Evolutionary conservation across 2,113 vertebrate genomes (phyloP).

Genomic region (Myotis lucifugus): DNA sequence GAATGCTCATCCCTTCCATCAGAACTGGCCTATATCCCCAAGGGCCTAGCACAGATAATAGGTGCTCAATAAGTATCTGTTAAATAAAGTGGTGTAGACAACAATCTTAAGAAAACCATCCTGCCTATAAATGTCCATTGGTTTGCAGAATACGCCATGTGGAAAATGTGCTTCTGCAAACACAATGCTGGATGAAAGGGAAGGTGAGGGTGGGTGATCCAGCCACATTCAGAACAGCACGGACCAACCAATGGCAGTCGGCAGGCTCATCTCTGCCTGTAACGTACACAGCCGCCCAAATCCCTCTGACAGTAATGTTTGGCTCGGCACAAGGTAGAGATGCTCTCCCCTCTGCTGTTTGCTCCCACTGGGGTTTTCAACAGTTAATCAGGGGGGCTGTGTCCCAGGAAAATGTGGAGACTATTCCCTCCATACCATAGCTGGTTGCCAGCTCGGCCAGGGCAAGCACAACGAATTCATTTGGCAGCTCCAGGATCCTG

Average conservation of each 20-base stretch:
- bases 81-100: neutral
- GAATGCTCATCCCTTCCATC: neutral
- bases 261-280: neutral
- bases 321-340: neutral
- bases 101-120: neutral
- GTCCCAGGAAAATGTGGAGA: neutral
- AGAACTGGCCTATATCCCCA: neutral
- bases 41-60: neutral
- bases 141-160: neutral
- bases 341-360: neutral
- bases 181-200: neutral
- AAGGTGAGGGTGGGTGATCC: neutral
- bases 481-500: conserved; percentile 73
- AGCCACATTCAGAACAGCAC: neutral
- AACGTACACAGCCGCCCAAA: neutral
- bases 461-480: conserved; percentile 71
- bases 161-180: neutral
- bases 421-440: conserved; percentile 39
- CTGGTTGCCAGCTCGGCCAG: conserved; percentile 75
- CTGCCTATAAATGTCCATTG: neutral
- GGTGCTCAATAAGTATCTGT: neutral
- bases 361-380: neutral
- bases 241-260: too few relatives aligned
- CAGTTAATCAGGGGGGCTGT: neutral
- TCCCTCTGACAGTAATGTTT: neutral